phyloP scores from a whole-genome alignment of 2,888 invertebrate genomes.

The Trachelus iudaicus region DNA sequence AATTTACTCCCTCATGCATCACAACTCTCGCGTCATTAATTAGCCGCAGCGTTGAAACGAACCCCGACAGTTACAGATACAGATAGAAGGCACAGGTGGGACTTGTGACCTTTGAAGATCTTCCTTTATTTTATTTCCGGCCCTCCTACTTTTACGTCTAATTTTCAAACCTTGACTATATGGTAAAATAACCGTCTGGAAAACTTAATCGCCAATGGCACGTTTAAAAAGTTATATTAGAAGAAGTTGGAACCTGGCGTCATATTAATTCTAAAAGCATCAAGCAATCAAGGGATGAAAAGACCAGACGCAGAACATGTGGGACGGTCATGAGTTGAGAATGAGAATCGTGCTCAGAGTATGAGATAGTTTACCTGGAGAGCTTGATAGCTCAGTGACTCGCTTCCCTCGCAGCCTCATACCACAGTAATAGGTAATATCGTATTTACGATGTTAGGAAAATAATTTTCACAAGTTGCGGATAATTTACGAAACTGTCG shows the following conservation, averaged over 20 bases:
- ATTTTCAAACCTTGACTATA: not conserved
- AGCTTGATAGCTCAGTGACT: not conserved
- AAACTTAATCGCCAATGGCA: not conserved
- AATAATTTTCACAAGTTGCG: not conserved
- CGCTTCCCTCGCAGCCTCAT: not conserved
- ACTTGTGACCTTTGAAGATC: not conserved
- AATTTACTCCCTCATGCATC: not conserved
- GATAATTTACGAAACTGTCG: not conserved
- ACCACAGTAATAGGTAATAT: not conserved
- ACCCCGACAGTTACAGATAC: not conserved
- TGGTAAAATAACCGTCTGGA: not conserved
- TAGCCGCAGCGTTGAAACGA: not conserved
- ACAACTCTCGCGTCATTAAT: not conserved
- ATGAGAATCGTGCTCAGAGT: not conserved
- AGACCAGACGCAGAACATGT: not conserved
- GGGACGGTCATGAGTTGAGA: not conserved
- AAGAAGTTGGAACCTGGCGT: not conserved
- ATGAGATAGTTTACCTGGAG: not conserved
- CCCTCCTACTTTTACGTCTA: not conserved
- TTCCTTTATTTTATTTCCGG: not conserved
- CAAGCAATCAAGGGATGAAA: not conserved
- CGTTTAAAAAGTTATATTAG: not conserved
- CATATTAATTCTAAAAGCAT: not conserved
- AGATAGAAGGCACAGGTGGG: not conserved
- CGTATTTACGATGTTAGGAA: not conserved